These are phyloP conservation scores for Polypterus senegalus DNA, from an alignment of 2,113 vertebrate genomes.

Conservation along the genomic window DNA sequence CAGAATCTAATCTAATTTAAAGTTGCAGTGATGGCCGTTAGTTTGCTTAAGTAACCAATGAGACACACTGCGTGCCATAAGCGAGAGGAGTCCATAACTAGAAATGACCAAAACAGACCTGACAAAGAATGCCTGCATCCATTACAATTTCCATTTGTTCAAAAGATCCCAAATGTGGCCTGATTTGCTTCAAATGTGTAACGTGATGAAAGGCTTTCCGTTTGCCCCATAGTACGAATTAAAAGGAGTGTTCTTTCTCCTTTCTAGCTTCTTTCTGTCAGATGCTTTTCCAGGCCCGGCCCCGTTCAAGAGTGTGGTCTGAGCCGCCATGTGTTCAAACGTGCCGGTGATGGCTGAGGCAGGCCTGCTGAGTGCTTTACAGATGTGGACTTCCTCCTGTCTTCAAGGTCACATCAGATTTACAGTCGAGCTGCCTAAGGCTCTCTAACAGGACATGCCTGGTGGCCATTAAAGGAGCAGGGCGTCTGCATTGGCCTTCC, in stretches of 20 bases:
- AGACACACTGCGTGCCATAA: slow-evolving; percentile 18
- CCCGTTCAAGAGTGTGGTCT: slow-evolving; percentile 42
- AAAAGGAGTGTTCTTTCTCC: slow-evolving; percentile 18
- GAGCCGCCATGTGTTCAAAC: slow-evolving; percentile 58
- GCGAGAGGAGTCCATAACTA: not conserved
- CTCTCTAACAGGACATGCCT: slow-evolving; percentile 69
- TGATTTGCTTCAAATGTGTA: slow-evolving; percentile 21
- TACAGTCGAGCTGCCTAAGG: slow-evolving; percentile 71
- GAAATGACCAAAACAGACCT: slow-evolving; percentile 8
- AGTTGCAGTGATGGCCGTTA: slow-evolving; percentile 14
- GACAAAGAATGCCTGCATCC: slow-evolving; percentile 4
- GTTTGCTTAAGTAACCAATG: slow-evolving; percentile 29
- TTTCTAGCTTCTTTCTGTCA: slow-evolving; percentile 19
- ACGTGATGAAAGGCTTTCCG: slow-evolving; percentile 2
- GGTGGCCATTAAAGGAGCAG: slow-evolving; percentile 74
- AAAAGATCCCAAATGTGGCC: slow-evolving; percentile 10
- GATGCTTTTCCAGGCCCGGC: slow-evolving; percentile 28
- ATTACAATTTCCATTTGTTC: slow-evolving; percentile 7
- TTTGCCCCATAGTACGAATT: slow-evolving; percentile 11
- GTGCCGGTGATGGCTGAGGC: slow-evolving; percentile 69
- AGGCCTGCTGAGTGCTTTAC: slow-evolving; percentile 79
- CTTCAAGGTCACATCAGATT: slow-evolving; percentile 83
- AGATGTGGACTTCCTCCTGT: slow-evolving; percentile 75
- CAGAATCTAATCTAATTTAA: too few species aligned
- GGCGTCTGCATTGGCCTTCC: slow-evolving; percentile 61